These are phyloP conservation scores for Indri indri DNA, from an alignment of 2,113 vertebrate genomes.

Conservation along the genomic window DNA sequence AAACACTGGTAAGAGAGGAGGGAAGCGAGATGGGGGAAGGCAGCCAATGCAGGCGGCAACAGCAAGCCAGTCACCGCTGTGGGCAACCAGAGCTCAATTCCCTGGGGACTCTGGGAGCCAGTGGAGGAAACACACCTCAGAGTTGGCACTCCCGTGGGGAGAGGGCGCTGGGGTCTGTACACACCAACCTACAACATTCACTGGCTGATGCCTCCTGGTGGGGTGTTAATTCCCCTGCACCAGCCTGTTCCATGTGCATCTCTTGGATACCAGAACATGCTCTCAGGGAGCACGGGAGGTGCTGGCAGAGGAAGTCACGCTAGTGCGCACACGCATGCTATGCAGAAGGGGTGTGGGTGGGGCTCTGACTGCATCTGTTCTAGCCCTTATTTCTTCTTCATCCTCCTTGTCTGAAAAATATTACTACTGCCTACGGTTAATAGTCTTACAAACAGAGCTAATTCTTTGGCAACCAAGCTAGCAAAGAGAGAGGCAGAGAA, in stretches of 20 bases:
- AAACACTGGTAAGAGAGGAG: neutral
- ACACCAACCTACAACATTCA: neutral
- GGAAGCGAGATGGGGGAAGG: neutral
- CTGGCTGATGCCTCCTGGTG: neutral
- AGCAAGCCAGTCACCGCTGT: neutral
- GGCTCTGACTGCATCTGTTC: neutral
- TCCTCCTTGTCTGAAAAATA: neutral
- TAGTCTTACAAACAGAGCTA: neutral
- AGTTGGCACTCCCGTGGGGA: neutral
- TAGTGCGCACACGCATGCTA: rapidly evolving
- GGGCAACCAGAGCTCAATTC: neutral
- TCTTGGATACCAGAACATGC: neutral
- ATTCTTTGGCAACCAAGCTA: neutral
- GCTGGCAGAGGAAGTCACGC: neutral
- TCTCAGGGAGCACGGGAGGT: neutral
- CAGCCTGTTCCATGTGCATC: neutral
- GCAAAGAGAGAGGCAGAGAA: neutral
- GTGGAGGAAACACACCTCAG: neutral
- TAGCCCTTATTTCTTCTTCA: neutral
- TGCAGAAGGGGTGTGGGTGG: rapidly evolving
- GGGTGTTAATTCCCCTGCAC: neutral
- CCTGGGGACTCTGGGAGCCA: neutral
- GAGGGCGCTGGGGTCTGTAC: neutral
- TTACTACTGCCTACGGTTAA: neutral
- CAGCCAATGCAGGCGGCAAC: rapidly evolving